Evolutionary conservation across 2,888 invertebrate species (phyloP).

Genomic region (Megalurothrips usitatus): DNA sequence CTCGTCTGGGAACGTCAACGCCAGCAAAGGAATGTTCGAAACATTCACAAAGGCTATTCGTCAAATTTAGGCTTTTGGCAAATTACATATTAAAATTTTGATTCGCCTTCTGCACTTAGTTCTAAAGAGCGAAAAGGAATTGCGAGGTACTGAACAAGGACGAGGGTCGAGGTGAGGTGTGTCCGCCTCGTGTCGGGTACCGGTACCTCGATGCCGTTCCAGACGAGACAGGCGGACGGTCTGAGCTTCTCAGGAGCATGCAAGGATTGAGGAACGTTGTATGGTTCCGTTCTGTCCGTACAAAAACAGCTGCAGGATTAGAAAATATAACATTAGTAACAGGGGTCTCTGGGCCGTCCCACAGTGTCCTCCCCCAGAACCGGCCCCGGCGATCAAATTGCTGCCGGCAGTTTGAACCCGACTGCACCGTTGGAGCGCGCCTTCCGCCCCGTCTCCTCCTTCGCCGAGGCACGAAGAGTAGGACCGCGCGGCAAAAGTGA

Average conservation of each 20-base stretch:
- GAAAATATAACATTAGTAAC: constrained; percentile 46
- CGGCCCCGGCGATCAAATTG: background rate
- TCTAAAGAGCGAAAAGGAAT: background rate
- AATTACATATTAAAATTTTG: too few relatives aligned
- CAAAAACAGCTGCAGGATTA: constrained; percentile 49
- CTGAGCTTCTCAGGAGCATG: constrained; percentile 40
- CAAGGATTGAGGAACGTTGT: constrained; percentile 49
- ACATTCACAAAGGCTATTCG: background rate
- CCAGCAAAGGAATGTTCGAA: background rate
- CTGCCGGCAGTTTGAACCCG: background rate
- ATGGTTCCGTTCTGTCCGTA: constrained; percentile 50
- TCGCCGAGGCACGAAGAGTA: too few relatives aligned
- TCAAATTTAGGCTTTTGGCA: too few relatives aligned
- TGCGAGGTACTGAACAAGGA: background rate
- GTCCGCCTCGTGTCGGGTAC: background rate
- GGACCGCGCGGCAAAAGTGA: too few relatives aligned
- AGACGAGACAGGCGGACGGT: constrained; percentile 13
- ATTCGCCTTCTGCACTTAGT: background rate
- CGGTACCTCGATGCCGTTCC: constrained; percentile 10
- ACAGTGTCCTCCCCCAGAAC: background rate
- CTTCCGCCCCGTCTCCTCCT: too few relatives aligned
- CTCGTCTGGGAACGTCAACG: constrained; percentile 1
- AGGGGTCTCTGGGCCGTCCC: background rate
- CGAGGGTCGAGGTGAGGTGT: too few relatives aligned
- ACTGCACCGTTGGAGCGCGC: too few relatives aligned